Evolutionary conservation across 53 echinoderm and acorn worm species (phyloP).

Genomic region (Astropecten irregularis): DNA sequence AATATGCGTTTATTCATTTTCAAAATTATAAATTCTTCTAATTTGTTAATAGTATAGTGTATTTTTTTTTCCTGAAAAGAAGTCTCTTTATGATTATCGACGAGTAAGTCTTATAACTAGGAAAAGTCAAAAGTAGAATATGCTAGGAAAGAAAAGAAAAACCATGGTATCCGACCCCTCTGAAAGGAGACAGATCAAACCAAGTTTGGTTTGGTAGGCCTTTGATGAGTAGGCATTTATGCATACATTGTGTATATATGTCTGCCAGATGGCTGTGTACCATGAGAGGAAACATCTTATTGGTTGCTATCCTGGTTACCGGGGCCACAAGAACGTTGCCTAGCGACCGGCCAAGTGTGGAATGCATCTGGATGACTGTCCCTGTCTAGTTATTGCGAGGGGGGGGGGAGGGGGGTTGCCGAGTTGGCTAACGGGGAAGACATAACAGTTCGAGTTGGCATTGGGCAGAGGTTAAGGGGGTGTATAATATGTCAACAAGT

Average conservation of each 20-base stretch:
- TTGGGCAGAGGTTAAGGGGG: not conserved
- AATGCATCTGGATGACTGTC: conserved; percentile 20
- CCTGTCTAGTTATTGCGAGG: too few relatives aligned
- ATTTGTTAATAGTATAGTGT: not conserved
- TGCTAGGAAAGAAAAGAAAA: not conserved
- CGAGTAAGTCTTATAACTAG: too few relatives aligned
- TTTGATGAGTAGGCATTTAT: too few relatives aligned
- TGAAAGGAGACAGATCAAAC: too few relatives aligned
- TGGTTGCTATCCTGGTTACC: conserved; percentile 27
- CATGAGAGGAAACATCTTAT: conserved; percentile 51
- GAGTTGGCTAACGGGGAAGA: too few relatives aligned
- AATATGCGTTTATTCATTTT: conserved; percentile 44
- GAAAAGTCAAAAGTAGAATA: not conserved
- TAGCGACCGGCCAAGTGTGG: conserved; percentile 30
- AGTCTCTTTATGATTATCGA: too few relatives aligned
- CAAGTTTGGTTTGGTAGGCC: too few relatives aligned
- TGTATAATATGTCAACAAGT: too few relatives aligned
- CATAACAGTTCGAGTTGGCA: too few relatives aligned
- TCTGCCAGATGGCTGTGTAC: too few relatives aligned
- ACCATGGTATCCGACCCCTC: not conserved
- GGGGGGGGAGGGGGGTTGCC: too few relatives aligned
- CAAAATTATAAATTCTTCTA: conserved; percentile 3
- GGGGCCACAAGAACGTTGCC: conserved; percentile 25
- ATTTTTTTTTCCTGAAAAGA: not conserved
- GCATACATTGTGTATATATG: too few relatives aligned